A percentile compares a stretch with the other conserved stretches of the same genome.
phyloP scores from a whole-genome alignment of 2,113 vertebrate species.

The Malurus cyaneus region DNA sequence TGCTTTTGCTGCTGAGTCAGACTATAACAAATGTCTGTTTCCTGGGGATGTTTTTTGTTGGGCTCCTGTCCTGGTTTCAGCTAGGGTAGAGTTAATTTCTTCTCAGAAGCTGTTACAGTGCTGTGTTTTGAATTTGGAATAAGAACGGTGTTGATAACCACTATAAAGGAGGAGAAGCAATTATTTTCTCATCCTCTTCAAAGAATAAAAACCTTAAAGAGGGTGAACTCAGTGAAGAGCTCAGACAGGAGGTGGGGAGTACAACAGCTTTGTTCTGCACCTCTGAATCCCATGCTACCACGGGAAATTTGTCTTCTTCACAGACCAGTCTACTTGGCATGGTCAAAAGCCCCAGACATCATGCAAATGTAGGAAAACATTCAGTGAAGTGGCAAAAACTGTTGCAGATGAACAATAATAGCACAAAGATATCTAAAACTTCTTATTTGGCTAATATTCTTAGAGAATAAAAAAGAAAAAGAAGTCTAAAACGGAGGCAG shows the following conservation, averaged over 20 bases:
- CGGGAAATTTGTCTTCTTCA: background rate
- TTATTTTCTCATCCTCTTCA: background rate
- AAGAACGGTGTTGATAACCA: background rate
- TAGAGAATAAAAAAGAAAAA: background rate
- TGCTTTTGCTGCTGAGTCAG: background rate
- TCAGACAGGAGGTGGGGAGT: background rate
- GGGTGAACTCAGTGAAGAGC: background rate
- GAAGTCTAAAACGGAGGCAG: background rate
- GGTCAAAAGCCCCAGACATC: background rate
- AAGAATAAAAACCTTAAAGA: background rate
- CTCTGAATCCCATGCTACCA: rapidly evolving
- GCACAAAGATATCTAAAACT: background rate
- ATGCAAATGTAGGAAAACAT: background rate
- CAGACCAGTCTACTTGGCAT: background rate
- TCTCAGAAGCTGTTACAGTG: background rate
- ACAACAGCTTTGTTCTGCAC: background rate
- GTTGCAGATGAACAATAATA: background rate
- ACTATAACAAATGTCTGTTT: background rate
- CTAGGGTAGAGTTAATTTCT: background rate
- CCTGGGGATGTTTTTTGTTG: background rate
- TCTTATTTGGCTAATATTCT: background rate
- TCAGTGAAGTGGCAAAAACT: background rate
- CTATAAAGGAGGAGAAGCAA: background rate
- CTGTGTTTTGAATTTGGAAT: background rate
- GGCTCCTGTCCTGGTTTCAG: background rate